phyloP scores from a whole-genome alignment of 2,113 vertebrate genomes.

The Oryzias celebensis region DNA sequence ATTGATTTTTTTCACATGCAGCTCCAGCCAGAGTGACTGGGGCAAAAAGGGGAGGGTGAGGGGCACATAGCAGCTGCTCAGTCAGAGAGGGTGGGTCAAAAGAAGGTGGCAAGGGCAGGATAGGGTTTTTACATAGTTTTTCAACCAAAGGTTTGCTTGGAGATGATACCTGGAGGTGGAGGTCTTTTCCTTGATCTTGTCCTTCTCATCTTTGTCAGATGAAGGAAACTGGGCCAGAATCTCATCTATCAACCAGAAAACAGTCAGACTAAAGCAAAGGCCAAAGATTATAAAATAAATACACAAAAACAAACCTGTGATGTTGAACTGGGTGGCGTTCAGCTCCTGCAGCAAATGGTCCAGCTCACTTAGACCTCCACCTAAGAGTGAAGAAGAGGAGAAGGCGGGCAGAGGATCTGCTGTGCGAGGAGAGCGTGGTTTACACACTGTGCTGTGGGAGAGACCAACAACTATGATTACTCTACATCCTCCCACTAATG shows the following conservation, averaged over 20 bases:
- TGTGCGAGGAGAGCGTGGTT: conserved; percentile 81
- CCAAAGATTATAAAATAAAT: not conserved
- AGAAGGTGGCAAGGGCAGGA: too few species aligned
- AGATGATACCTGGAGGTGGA: conserved; percentile 61
- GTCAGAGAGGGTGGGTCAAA: too few species aligned
- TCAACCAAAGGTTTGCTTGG: not conserved
- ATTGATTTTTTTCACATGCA: too few species aligned
- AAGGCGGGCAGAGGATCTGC: conserved; percentile 72
- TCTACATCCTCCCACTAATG: conserved; percentile 2
- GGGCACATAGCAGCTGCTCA: too few species aligned
- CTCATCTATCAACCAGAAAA: conserved; percentile 80
- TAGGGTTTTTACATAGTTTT: too few species aligned
- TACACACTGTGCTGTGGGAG: conserved; percentile 83
- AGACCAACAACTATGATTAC: not conserved
- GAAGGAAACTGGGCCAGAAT: conserved; percentile 92
- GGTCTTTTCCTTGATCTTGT: conserved; percentile 74
- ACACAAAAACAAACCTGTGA: conserved; percentile 79
- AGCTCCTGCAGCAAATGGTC: conserved; percentile 91
- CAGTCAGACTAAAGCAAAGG: not conserved
- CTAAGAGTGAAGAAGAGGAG: conserved; percentile 84
- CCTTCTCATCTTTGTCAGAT: conserved; percentile 76
- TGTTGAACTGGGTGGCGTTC: conserved; percentile 93
- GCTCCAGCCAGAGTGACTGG: too few species aligned
- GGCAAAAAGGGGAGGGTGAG: too few species aligned
- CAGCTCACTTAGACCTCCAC: conserved; percentile 87